phyloP scores from a whole-genome alignment of 2,113 vertebrate species.

The Melozone crissalis region DNA sequence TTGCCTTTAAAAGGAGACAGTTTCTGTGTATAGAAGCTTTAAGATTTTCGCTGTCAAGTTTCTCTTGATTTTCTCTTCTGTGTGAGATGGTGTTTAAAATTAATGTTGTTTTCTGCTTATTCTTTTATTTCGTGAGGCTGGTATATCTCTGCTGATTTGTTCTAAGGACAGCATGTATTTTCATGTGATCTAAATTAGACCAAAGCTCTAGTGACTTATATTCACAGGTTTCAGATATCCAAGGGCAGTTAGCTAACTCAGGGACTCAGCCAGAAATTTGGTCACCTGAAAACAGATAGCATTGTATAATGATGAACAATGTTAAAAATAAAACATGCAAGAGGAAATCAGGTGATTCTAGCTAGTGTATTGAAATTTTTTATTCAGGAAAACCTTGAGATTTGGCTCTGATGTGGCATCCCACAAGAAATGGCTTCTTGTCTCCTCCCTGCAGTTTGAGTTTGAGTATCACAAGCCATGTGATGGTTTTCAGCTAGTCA shows the following conservation, averaged over 20 bases:
- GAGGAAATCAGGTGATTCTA: not conserved
- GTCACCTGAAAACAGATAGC: not conserved
- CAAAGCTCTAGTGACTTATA: not conserved
- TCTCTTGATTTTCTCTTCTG: not conserved
- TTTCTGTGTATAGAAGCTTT: not conserved
- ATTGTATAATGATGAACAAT: not conserved
- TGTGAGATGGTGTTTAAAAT: not conserved
- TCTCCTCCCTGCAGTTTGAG: not conserved
- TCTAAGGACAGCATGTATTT: not conserved
- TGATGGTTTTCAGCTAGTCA: not conserved
- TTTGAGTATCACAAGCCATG: not conserved
- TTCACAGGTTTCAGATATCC: conserved; percentile 4
- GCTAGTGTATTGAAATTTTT: not conserved
- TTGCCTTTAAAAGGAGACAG: not conserved
- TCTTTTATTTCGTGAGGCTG: not conserved
- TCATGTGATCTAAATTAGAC: not conserved
- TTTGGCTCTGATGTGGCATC: not conserved
- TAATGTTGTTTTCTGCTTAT: not conserved
- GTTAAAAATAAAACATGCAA: not conserved
- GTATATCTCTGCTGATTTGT: not conserved
- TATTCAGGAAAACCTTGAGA: not conserved
- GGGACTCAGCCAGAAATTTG: not conserved
- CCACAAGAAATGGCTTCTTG: not conserved
- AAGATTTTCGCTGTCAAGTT: not conserved
- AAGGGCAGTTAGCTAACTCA: not conserved